A percentile compares a stretch with the other conserved stretches of the same genome.
Evolutionary conservation across 2,888 invertebrate genomes (phyloP).

Genomic region (Dioctria rufipes): DNA sequence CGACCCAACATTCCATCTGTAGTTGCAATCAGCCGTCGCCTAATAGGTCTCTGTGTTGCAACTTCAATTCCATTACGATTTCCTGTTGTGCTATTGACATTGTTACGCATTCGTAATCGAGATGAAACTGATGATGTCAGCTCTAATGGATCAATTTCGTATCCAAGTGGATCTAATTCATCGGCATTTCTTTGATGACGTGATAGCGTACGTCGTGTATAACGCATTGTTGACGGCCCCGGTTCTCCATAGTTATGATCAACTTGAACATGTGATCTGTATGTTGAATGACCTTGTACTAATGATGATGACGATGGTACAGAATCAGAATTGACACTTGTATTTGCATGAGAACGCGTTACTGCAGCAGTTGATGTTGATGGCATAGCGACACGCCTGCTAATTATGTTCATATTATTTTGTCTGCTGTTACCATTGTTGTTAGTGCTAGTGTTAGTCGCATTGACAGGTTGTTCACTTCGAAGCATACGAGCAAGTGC

Average conservation of each 20-base stretch:
- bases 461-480: slow-evolving; percentile 12
- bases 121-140: slow-evolving; percentile 61
- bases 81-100: slow-evolving; percentile 58
- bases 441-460: not conserved
- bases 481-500: slow-evolving; percentile 15
- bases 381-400: slow-evolving; percentile 22
- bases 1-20: slow-evolving; percentile 14
- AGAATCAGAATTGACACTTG: slow-evolving; percentile 49
- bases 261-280: slow-evolving; percentile 60
- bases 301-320: slow-evolving; percentile 48
- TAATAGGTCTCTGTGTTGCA: slow-evolving; percentile 40
- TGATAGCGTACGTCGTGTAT: slow-evolving; percentile 68
- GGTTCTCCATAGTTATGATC: slow-evolving; percentile 71
- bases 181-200: slow-evolving; percentile 70
- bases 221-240: slow-evolving; percentile 65
- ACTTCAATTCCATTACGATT: slow-evolving; percentile 53
- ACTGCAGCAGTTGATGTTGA: slow-evolving; percentile 9
- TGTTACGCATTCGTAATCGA: slow-evolving; percentile 64
- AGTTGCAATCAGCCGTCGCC: slow-evolving; percentile 25
- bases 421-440: slow-evolving; percentile 14
- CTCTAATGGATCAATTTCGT: slow-evolving; percentile 59
- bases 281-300: not conserved
- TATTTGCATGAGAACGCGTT: slow-evolving; percentile 50
- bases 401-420: slow-evolving; percentile 20
- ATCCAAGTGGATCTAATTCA: slow-evolving; percentile 65